phyloP scores from a whole-genome alignment of 2,888 invertebrate genomes.

The Sarcophaga subvicina region DNA sequence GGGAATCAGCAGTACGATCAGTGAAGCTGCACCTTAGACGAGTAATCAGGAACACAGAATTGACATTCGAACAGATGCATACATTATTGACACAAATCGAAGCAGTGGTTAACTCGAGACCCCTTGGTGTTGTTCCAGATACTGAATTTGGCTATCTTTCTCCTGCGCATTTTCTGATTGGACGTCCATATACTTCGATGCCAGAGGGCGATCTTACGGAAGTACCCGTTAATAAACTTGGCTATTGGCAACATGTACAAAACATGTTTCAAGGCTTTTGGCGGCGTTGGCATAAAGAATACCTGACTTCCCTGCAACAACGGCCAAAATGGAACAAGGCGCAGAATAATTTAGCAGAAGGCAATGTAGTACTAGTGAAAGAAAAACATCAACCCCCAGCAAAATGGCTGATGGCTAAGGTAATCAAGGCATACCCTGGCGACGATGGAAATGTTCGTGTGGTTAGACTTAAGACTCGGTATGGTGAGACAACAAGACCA shows the following conservation, averaged over 20 bases:
- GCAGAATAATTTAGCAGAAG: slow-evolving; percentile 1
- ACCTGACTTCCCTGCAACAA: slow-evolving; percentile 50
- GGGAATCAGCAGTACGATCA: slow-evolving; percentile 62
- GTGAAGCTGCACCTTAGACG: slow-evolving; percentile 65
- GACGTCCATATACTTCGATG: slow-evolving; percentile 53
- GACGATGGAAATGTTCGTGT: slow-evolving; percentile 43
- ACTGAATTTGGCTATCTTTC: slow-evolving; percentile 51
- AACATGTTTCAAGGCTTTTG: slow-evolving; percentile 62
- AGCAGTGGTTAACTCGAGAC: slow-evolving; percentile 51
- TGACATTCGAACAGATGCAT: slow-evolving; percentile 53
- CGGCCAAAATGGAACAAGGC: slow-evolving; percentile 36
- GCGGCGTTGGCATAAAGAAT: slow-evolving; percentile 25
- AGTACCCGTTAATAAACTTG: slow-evolving; percentile 29
- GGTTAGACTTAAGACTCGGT: slow-evolving; percentile 49
- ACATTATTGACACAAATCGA: slow-evolving; percentile 26
- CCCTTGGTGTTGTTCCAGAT: slow-evolving; percentile 47
- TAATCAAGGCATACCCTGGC: slow-evolving; percentile 40
- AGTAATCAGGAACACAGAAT: slow-evolving; percentile 12
- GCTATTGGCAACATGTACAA: slow-evolving; percentile 62
- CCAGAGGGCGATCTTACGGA: slow-evolving; percentile 53
- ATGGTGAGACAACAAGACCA: slow-evolving; percentile 32
- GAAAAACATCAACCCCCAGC: slow-evolving; percentile 60
- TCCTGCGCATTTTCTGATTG: slow-evolving; percentile 62
- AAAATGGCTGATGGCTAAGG: slow-evolving; percentile 59
- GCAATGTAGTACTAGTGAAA: slow-evolving; percentile 52